Evolutionary conservation across 2,113 vertebrate genomes (phyloP).

Genomic region (Nannospalax galili): DNA sequence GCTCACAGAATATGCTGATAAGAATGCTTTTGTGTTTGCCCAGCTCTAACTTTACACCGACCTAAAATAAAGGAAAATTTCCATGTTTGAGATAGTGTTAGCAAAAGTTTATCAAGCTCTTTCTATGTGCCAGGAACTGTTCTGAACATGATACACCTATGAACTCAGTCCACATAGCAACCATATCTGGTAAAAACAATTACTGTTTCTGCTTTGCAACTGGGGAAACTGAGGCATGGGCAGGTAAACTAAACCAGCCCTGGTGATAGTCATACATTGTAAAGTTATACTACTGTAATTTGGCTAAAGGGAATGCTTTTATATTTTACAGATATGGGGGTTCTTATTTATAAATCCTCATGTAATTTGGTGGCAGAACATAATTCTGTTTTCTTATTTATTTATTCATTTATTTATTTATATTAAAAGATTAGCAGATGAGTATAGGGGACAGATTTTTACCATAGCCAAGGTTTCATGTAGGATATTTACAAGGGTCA

Average conservation of each 20-base stretch:
- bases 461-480: background rate
- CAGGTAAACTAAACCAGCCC: background rate
- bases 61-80: background rate
- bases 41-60: background rate
- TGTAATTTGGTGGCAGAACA: background rate
- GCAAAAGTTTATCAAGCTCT: background rate
- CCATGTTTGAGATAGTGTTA: background rate
- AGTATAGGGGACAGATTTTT: background rate
- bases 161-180: background rate
- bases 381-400: background rate
- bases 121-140: background rate
- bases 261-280: background rate
- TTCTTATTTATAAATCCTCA: background rate
- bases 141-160: background rate
- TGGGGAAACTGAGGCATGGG: background rate
- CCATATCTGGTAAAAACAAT: background rate
- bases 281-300: accelerated
- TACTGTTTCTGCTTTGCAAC: background rate
- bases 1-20: background rate
- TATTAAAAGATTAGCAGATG: background rate
- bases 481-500: background rate
- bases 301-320: background rate
- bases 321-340: background rate
- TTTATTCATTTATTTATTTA: background rate
- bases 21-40: background rate